Conservation (phyloP, 2,797 vertebrate species). For the Sebastes itinus region DNA sequence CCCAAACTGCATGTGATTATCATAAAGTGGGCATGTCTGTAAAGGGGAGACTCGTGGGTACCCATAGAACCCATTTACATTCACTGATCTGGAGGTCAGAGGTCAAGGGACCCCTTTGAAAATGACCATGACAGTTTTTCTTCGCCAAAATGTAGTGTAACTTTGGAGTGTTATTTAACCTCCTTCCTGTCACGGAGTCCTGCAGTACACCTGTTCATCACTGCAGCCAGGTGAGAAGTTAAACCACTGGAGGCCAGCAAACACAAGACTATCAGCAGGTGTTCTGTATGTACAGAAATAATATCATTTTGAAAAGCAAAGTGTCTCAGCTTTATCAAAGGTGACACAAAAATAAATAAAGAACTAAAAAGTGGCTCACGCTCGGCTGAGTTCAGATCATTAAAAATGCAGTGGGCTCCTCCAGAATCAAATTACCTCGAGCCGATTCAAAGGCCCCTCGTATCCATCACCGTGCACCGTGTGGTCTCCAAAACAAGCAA, state of each 20-base stretch:
- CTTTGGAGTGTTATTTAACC: too few species aligned
- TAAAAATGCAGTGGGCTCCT: constrained; percentile 59
- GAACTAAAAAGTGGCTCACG: neutral
- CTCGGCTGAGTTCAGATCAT: constrained; percentile 45
- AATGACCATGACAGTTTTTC: too few species aligned
- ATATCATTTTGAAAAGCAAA: neutral
- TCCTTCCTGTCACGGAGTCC: neutral
- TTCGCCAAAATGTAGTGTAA: too few species aligned
- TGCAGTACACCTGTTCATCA: neutral
- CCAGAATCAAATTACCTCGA: constrained; percentile 67
- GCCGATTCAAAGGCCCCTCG: constrained; percentile 47
- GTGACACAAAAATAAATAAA: neutral
- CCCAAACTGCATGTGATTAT: too few species aligned
- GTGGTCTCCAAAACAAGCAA: constrained; percentile 69
- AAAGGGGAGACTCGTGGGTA: too few species aligned
- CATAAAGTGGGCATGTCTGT: too few species aligned
- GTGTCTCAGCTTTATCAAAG: neutral
- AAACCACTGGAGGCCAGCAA: too few species aligned
- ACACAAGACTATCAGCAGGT: too few species aligned
- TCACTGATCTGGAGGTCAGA: too few species aligned
- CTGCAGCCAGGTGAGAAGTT: neutral
- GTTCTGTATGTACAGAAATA: neutral
- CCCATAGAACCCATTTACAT: too few species aligned
- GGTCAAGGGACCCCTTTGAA: too few species aligned
- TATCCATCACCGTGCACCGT: constrained; percentile 57